Base-by-base conservation (phyloP, 2,797 vertebrate species). In the Acipenser ruthenus region DNA sequence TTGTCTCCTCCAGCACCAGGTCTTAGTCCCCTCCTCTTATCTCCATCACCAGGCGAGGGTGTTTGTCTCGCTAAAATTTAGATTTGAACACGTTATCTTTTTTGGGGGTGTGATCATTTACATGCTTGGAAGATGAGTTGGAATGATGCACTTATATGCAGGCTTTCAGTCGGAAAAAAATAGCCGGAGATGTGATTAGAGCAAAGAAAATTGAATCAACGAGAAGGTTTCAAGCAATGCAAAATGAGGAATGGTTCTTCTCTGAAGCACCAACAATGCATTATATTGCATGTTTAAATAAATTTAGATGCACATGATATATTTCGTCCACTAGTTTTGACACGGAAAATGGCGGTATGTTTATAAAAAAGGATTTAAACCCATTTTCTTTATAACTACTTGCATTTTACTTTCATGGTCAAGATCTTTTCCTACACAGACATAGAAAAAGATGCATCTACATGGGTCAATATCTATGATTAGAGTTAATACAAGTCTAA, bases 21-120 rank as follows among this genome's bases (percentile, higher is more conserved):
- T 69, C 79, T 93, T 70, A 98, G 78, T 49, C 94, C n/a, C 37
- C 90, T 92, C 64, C 90, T 94, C 77, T 92, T 88, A 75, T 96
- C 96, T 18, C 82, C 90, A 76, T 97, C 96, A 68, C 91, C 91
- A 48, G 96, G 96, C 50, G 96, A 98, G 55, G 96, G 95, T 64
- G 96, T 97, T 86, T 93, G 91, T 80, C 88, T 95, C 77, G 91
- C 94, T 91, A 84, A 68, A 89, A 87, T 68, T 75, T n/a, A 82
- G 74, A 84, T 72, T 64, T 71, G 71, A 60, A 73, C 71, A 75
- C 72, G 0, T 71, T 65, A 6, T 10, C 58, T 1, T 59, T 8
- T 67, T 61, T 66, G 13, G 62, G 51, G 0, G 68, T 71, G 65
- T 65, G 8, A 10, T 69, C 68, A 2, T 18, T 58, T 0, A 2